Percentiles rank a stretch among this genome's conserved stretches.
These are phyloP conservation scores for Hydrolagus affinis DNA, from an alignment of 2,113 vertebrate species.

Conservation along the genomic window DNA sequence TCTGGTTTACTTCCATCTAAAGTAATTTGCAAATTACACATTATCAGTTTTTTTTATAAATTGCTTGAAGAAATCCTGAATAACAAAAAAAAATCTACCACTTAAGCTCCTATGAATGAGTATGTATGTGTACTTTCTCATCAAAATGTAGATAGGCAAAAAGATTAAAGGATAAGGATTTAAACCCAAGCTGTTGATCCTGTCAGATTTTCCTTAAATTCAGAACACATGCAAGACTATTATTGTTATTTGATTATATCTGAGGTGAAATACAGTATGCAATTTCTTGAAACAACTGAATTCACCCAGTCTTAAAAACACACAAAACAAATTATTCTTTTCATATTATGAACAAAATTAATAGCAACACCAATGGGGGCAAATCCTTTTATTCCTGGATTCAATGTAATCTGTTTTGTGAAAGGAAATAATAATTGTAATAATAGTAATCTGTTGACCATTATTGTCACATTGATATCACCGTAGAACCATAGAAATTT, in stretches of 20 bases:
- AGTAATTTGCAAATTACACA: background rate
- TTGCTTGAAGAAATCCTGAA: constrained; percentile 29
- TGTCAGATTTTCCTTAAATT: background rate
- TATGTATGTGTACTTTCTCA: constrained; percentile 11
- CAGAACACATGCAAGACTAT: background rate
- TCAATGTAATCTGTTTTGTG: background rate
- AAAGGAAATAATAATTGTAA: background rate
- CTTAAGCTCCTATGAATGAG: background rate
- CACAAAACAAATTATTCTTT: background rate
- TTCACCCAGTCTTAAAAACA: background rate
- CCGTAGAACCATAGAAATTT: background rate
- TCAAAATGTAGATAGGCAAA: background rate
- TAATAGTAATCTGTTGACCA: background rate
- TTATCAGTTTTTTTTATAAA: background rate
- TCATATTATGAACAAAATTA: constrained; percentile 16
- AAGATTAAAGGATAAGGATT: background rate
- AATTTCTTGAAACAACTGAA: background rate
- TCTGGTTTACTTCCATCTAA: background rate
- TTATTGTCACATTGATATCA: background rate
- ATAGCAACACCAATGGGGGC: background rate
- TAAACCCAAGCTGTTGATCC: background rate
- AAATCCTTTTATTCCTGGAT: background rate
- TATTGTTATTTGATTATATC: no score
- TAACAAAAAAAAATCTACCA: background rate
- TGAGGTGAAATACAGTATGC: no score